Percentiles rank a stretch among this genome's conserved stretches.
Evolutionary conservation across 2,797 vertebrate species (phyloP).

Genomic region (Lithobates sylvaticus): DNA sequence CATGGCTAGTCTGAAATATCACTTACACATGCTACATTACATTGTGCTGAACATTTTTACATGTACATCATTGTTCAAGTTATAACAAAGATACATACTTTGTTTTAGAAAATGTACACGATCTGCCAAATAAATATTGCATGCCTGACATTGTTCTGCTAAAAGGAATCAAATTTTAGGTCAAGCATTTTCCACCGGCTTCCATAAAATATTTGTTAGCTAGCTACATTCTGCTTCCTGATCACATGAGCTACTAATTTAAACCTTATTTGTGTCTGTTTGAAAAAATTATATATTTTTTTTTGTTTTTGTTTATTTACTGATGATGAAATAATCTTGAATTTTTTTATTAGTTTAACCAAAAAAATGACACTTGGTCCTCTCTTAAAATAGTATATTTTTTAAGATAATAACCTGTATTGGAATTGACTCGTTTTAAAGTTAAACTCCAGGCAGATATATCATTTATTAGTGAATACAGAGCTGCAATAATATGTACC

Average conservation of each 20-base stretch:
- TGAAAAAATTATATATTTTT: neutral
- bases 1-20: neutral
- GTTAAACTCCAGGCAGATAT: too few species aligned
- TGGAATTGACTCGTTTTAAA: too few species aligned
- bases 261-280: neutral
- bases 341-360: neutral
- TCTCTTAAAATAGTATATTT: neutral
- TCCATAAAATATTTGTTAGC: conserved; percentile 4
- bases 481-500: too few species aligned
- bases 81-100: neutral
- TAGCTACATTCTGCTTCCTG: neutral
- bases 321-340: too few species aligned
- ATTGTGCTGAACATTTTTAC: conserved; percentile 10
- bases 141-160: conserved; percentile 23
- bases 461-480: too few species aligned
- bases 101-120: conserved; percentile 18
- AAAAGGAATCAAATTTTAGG: conserved; percentile 18
- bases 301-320: too few species aligned
- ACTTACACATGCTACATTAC: neutral
- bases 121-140: conserved; percentile 23
- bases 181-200: neutral
- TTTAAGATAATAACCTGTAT: too few species aligned
- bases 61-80: neutral
- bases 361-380: neutral
- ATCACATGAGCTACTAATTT: neutral